Evolutionary conservation across 2,888 invertebrate species (phyloP).

Genomic region (Dryocosmus kuriphilus): DNA sequence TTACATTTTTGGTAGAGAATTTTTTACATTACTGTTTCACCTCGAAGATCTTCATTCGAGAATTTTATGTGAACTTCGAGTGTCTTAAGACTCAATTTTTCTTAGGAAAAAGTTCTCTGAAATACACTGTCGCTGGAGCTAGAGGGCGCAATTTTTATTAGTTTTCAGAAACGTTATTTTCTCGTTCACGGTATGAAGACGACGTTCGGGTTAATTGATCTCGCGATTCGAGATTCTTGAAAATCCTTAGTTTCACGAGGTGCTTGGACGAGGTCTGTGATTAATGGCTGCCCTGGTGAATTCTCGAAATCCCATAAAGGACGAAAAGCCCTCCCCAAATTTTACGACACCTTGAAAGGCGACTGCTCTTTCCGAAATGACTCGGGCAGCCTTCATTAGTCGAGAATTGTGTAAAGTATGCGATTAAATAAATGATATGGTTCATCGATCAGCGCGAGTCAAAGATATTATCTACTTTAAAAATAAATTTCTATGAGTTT

Average conservation of each 20-base stretch:
- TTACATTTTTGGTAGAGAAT: not conserved
- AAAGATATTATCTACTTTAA: not conserved
- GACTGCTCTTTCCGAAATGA: conserved; percentile 54
- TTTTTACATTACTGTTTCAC: not conserved
- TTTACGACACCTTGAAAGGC: conserved; percentile 57
- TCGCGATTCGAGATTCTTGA: conserved; percentile 28
- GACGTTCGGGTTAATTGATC: conserved; percentile 19
- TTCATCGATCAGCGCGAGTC: not conserved
- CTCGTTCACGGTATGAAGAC: not conserved
- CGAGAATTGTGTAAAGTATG: conserved; percentile 51
- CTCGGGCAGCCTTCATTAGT: conserved; percentile 59
- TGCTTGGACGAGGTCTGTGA: conserved; percentile 55
- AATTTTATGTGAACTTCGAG: conserved; percentile 10
- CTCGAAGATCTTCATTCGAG: not conserved
- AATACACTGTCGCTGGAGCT: conserved; percentile 2
- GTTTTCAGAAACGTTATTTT: conserved; percentile 14
- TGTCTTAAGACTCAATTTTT: conserved; percentile 1
- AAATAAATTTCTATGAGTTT: not conserved
- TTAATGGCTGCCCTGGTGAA: conserved; percentile 56
- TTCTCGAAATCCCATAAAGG: conserved; percentile 59
- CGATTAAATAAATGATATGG: conserved; percentile 64
- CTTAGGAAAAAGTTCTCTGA: not conserved
- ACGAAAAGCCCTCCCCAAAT: conserved; percentile 58
- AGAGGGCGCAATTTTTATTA: conserved; percentile 25
- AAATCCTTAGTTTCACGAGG: conserved; percentile 42